These are phyloP conservation scores for Neotoxoptera formosana DNA, from an alignment of 1,140 invertebrate genomes.

Conservation along the genomic window DNA sequence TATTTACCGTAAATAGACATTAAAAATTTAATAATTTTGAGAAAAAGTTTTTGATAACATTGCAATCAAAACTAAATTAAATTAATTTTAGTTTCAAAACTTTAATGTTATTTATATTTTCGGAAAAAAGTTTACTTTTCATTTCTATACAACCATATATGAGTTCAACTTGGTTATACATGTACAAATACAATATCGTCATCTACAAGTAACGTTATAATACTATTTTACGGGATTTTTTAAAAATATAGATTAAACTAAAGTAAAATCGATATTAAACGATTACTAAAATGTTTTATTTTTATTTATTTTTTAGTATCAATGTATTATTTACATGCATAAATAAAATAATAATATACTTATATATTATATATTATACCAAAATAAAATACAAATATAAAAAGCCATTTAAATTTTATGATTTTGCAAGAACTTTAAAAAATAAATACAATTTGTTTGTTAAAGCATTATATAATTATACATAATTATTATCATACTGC, in stretches of 20 bases:
- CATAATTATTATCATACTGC: too few relatives aligned
- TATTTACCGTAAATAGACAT: background rate
- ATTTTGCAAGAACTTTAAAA: too few relatives aligned
- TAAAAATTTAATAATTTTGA: background rate
- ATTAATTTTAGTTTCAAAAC: background rate
- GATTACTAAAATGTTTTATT: background rate
- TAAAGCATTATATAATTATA: too few relatives aligned
- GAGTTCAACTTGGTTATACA: background rate
- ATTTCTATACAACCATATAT: background rate
- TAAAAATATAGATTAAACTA: constrained; percentile 1
- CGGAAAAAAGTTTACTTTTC: constrained; percentile 2
- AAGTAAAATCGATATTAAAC: background rate
- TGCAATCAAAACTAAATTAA: constrained; percentile 28
- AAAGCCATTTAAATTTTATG: too few relatives aligned
- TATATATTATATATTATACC: too few relatives aligned
- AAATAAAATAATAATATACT: too few relatives aligned
- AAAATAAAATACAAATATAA: too few relatives aligned
- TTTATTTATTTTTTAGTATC: too few relatives aligned
- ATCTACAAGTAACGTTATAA: background rate
- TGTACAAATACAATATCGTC: background rate
- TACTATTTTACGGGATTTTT: background rate
- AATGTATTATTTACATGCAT: too few relatives aligned
- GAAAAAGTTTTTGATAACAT: constrained; percentile 32
- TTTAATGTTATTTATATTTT: constrained; percentile 9
- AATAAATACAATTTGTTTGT: too few relatives aligned